Evolutionary conservation across 2,113 vertebrate genomes (phyloP), one percentile per base, ranked within the genome.

Genomic region (Patagioenas fasciata): DNA sequence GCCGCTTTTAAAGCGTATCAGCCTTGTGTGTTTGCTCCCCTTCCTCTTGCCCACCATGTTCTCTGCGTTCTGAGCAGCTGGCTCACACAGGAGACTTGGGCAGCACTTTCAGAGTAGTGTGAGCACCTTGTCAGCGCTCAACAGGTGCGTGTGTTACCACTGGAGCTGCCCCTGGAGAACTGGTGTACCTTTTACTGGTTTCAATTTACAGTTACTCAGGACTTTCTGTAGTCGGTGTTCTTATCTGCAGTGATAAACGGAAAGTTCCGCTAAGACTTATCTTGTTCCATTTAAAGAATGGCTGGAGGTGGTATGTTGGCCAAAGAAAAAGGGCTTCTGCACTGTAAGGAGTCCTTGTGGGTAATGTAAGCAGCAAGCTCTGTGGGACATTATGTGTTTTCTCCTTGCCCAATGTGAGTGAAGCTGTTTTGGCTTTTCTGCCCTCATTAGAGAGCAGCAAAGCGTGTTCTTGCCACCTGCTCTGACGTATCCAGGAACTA

Each of bases 81-180:
- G 5, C 51, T 81, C 4, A 6, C 38, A 15, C 29, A 50, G 58
- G 48, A 82, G 56, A 25, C 15, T 10, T 17, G 2, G 8, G 13
- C n/a, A 44, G 34, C 51, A 19, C 23, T 75, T 53, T 79, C 24
- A 44, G 67, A 72, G 64, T 51, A 42, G 21, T 4, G 20, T 53
- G 25, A 74, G 32, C 20, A 9, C 15, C 13, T 26, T 58, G 24
- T 53, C 34, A 61, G 26, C 16, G 24, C 12, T 28, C 4, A 51
- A 19, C 17, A 32, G 47, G 28, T 19, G 15, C 0, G 1, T 11
- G 3, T 11, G 2, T 61, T 42, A 21, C 25, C 29, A 2, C 6
- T 12, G 15, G 38, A n/a, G 26, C 5, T 8, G 53, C 26, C 31
- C 34, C 29, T 44, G 31, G 17, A 25, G 28, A 86, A 15, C 13